A percentile compares a stretch with the other conserved stretches of the same genome.
These are phyloP conservation scores for Hestina assimilis DNA, from an alignment of 1,140 invertebrate genomes.

Conservation along the genomic window DNA sequence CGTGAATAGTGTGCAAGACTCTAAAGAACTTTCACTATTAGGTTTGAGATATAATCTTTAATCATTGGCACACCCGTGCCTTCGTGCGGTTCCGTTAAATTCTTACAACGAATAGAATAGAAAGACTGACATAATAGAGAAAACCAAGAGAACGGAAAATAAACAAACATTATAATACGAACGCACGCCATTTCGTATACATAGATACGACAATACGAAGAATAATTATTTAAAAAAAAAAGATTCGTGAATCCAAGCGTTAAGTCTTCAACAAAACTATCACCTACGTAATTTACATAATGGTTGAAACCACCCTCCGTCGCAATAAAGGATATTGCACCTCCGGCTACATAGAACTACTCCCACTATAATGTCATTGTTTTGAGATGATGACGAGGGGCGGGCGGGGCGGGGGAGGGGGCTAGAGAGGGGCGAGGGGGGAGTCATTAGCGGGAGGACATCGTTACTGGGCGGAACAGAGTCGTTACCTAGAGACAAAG, in stretches of 20 bases:
- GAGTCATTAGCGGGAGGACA: conserved; percentile 58
- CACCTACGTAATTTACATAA: conserved; percentile 38
- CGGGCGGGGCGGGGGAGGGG: conserved; percentile 1
- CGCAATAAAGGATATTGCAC: conserved; percentile 37
- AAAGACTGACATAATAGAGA: no score
- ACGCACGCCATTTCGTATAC: no score
- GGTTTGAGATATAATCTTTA: no score
- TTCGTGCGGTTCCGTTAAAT: no score
- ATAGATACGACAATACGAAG: conserved; percentile 5
- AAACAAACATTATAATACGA: no score
- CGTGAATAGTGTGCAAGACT: no score
- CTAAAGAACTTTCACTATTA: no score
- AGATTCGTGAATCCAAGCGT: conserved; percentile 5
- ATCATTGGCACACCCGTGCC: no score
- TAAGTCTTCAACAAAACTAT: conserved; percentile 13
- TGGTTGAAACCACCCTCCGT: conserved; percentile 24
- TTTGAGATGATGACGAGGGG: conserved; percentile 27
- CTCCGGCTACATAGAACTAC: conserved; percentile 38
- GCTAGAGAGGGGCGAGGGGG: conserved; percentile 8
- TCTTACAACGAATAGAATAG: no score
- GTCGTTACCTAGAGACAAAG: conserved; percentile 69
- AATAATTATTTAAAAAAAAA: conserved; percentile 1
- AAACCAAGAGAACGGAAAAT: no score
- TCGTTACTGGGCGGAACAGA: conserved; percentile 67
- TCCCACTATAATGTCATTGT: conserved; percentile 40